Percentiles rank a stretch among this genome's conserved stretches.
Evolutionary conservation across 2,797 vertebrate species (phyloP).

Genomic region (Emydoidea blandingii): DNA sequence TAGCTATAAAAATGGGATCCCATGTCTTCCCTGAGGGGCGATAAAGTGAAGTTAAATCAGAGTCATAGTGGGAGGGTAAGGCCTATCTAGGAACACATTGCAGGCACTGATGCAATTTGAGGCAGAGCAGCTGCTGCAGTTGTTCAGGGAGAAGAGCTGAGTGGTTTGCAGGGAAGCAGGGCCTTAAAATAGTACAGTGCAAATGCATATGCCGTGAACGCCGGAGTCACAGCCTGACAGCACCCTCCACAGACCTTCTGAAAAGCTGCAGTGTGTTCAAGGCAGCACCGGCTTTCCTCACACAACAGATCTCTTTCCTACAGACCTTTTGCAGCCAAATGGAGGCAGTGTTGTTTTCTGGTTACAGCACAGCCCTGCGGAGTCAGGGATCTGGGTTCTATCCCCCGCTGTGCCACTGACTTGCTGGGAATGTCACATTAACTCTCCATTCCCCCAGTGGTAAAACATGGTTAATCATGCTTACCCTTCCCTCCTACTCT

Average conservation of each 20-base stretch:
- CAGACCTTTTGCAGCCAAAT: not conserved
- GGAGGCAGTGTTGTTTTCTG: not conserved
- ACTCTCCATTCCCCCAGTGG: not conserved
- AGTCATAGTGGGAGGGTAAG: not conserved
- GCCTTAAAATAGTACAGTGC: not conserved
- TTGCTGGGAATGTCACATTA: not conserved
- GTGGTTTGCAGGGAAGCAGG: not conserved
- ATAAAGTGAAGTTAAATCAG: not conserved
- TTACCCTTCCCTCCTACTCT: not conserved
- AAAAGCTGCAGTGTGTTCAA: not conserved
- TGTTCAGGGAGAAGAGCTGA: not conserved
- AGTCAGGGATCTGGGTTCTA: fast-evolving
- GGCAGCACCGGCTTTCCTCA: not conserved
- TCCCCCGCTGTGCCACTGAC: not conserved
- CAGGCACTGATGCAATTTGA: fast-evolving
- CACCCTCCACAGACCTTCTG: fast-evolving
- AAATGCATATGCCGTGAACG: not conserved
- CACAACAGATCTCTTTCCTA: not conserved
- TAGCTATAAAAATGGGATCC: conserved; percentile 24
- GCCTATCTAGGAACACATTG: not conserved
- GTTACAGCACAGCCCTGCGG: not conserved
- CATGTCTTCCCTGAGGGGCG: conserved; percentile 19
- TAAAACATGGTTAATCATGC: not conserved
- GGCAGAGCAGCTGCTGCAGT: conserved; percentile 40
- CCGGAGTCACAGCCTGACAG: not conserved